Conservation (phyloP, 2,113 vertebrate genomes). For the Pimephales promelas region DNA sequence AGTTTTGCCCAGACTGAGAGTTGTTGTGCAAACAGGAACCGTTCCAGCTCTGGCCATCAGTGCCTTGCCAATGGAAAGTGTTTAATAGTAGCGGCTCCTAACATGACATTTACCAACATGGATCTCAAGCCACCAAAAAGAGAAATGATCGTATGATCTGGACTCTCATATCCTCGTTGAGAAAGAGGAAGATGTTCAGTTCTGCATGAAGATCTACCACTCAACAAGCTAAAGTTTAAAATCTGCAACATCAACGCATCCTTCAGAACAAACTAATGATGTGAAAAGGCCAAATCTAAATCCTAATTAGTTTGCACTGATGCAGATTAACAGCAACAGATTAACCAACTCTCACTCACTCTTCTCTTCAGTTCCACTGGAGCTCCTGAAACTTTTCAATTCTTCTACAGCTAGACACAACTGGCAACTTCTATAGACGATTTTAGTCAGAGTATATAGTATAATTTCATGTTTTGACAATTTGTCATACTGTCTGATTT, state of each 20-base stretch:
- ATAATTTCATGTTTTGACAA: too few relatives aligned
- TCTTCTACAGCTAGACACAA: too few relatives aligned
- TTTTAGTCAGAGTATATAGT: too few relatives aligned
- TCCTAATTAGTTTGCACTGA: background rate
- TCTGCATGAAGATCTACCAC: background rate
- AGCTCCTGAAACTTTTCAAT: too few relatives aligned
- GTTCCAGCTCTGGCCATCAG: background rate
- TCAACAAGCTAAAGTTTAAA: background rate
- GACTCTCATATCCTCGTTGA: background rate
- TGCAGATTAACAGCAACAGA: background rate
- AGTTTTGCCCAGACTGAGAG: background rate
- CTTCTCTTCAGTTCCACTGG: too few relatives aligned
- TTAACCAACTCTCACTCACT: background rate
- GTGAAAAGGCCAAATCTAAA: background rate
- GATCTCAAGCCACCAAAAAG: background rate
- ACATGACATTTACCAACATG: conserved; percentile 3
- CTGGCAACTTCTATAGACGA: too few relatives aligned
- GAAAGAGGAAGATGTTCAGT: conserved; percentile 14
- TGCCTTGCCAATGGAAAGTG: background rate
- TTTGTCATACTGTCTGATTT: too few relatives aligned
- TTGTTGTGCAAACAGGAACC: background rate
- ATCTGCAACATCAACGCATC: background rate
- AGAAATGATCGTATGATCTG: background rate
- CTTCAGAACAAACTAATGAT: background rate
- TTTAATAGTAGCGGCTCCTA: background rate